Base-by-base conservation (phyloP, 2,113 vertebrate species). In the Hirundichthys speculiger region DNA sequence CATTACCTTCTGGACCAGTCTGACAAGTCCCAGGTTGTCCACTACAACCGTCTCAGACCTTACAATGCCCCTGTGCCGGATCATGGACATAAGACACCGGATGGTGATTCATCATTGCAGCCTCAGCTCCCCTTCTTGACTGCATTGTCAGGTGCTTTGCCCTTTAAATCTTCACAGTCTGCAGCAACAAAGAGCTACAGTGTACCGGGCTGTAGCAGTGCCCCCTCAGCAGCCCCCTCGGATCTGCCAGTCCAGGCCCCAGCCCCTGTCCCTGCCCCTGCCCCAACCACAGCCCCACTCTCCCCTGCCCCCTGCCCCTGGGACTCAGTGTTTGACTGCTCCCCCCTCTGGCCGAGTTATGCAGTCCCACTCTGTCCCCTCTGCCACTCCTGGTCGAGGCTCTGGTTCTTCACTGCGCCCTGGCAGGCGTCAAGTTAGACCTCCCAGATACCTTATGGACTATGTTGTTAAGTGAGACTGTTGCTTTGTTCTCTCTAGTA, bases 131-230 rank as follows among this genome's bases (percentile, higher is more conserved):
- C 34, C 30, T 2, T 3, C 1, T 41, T 64, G 51, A 64, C 34
- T 27, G 59, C 59, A 15, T 64, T 77, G 48, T 70, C 47, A 21
- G 20, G 46, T 22, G 20, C 46, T 13, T 48, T 48, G 12, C 1
- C 20, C 20, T 22, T 13, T 18, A 48, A 48, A 48, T 13, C 18
- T 46, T 19, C 8, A 19, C 11, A 12, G 12, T 46, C 43, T 3
- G 13, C 43, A 46, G 6, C 43, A 19, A 11, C 8, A n/a, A n/a
- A n/a, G n/a, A 21, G 13, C 19, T 47, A 10, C 19, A 21, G 14
- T 18, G 12, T 20, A 20, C 1, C 19, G 4, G 45, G 45, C 18
- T 12, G 2, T 4, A 13, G 11, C 19, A 11, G 11, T 20, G 20
- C 18, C 10, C 3, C 12, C 19, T 47, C 45, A 20, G 10, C 19